phyloP scores from a whole-genome alignment of 2,888 invertebrate genomes.

The Imbricaverruca yamaguchii region DNA sequence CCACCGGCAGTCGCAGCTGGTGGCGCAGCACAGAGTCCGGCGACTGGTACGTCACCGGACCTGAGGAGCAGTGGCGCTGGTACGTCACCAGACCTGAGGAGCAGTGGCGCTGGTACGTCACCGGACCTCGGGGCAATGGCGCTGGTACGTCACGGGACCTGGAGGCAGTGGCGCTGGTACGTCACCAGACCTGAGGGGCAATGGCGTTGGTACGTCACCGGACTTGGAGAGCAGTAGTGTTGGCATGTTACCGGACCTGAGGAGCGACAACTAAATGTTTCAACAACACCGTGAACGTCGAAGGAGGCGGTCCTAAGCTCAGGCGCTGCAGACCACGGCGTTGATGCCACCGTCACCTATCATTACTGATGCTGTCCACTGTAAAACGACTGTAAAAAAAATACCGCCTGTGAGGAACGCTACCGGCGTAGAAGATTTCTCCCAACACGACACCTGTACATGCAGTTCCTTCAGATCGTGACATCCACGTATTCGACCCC shows the following conservation, averaged over 20 bases:
- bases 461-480: no score
- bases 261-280: no score
- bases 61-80: neutral
- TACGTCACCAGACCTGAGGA: neutral
- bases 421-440: no score
- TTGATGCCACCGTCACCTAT: no score
- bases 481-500: no score
- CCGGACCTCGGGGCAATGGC: neutral
- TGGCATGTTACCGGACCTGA: neutral
- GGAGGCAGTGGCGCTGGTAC: neutral
- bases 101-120: neutral
- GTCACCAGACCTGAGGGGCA: neutral
- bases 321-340: no score
- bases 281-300: no score
- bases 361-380: no score
- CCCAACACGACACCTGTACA: no score
- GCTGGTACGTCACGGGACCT: neutral
- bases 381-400: no score
- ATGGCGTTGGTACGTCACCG: neutral
- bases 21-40: neutral
- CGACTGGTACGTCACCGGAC: neutral
- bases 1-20: neutral
- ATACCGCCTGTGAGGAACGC: no score
- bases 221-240: neutral
- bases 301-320: no score